Base-by-base conservation (phyloP, 2,888 invertebrate genomes). In the Creontiades dilutus region DNA sequence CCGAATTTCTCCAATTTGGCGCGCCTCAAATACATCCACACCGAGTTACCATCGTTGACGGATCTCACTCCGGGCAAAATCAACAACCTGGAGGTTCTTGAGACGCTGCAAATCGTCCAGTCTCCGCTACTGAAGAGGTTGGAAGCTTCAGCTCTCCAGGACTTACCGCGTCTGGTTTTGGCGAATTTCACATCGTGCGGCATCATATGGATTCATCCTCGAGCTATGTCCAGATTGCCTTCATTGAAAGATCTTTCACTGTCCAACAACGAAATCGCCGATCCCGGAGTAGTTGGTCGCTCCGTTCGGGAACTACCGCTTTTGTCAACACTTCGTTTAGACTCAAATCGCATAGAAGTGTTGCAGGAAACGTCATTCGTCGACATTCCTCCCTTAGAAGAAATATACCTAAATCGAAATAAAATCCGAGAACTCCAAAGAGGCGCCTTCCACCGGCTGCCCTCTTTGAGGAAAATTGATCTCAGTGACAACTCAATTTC, bases 221-320 rank as follows among this genome's bases (percentile, higher is more conserved):
- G 97, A 91, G 95, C 97, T 0, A 93, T 98, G 81, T 95, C 96
- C 68, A 94, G 96, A 90, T 93, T 98, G 84, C 96, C 97, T n/a
- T 94, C 94, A 84, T 93, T 97, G 90, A 94, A 94, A 81, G 96
- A 96, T 92, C 93, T 98, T 16, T 95, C 96, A 28, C 93, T 98
- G 0, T 94, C 95, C 16, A 95, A 96, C 82, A 98, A 98, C 92
- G 94, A 95, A 92, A 95, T 98, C 91, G 94, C 94, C 13, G 97
- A 97, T 93, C 96, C 97, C 14, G 95, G 95, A n/a, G 96, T 97
- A 95, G 95, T 97, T 13, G 97, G 97, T 4, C 94, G 96, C 92
- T 96, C 96, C 14, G 95, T 96, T 16, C 95, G 96, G 93, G 97
- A 97, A 92, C 94, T 97, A 82, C 95, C 96, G n/a, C 95, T 95